Evolutionary conservation across 2,113 vertebrate species (phyloP).

Genomic region (Pomatorhinus ruficollis): DNA sequence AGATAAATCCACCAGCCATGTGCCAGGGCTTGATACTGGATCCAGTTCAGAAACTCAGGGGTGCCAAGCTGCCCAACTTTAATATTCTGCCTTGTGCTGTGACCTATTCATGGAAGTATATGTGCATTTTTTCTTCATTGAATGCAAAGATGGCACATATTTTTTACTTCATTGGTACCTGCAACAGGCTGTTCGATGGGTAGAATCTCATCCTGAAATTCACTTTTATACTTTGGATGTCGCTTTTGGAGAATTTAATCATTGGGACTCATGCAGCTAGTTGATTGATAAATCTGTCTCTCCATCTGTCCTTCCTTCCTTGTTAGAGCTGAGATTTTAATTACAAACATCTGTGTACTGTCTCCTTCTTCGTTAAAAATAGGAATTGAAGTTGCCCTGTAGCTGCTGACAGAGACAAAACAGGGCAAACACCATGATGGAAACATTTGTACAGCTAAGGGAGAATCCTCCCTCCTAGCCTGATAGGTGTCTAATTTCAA

Average conservation of each 20-base stretch:
- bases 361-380: conserved; percentile 27
- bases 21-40: not conserved
- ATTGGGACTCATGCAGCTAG: not conserved
- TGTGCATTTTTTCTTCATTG: not conserved
- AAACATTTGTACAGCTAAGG: not conserved
- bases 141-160: not conserved
- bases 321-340: conserved; percentile 51
- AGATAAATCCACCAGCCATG: not conserved
- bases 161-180: not conserved
- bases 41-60: not conserved
- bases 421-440: not conserved
- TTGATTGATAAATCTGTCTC: conserved; percentile 38
- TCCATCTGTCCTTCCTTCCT: conserved; percentile 53
- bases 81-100: not conserved
- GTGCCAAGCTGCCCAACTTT: not conserved
- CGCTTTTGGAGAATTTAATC: conserved; percentile 22
- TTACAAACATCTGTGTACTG: conserved; percentile 52
- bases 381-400: not conserved
- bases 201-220: not conserved
- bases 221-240: not conserved
- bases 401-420: not conserved
- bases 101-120: not conserved
- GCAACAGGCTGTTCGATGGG: not conserved
- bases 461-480: not conserved
- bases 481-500: not conserved